Conservation (phyloP, 1,140 invertebrate genomes). For the Orchesella cincta region DNA sequence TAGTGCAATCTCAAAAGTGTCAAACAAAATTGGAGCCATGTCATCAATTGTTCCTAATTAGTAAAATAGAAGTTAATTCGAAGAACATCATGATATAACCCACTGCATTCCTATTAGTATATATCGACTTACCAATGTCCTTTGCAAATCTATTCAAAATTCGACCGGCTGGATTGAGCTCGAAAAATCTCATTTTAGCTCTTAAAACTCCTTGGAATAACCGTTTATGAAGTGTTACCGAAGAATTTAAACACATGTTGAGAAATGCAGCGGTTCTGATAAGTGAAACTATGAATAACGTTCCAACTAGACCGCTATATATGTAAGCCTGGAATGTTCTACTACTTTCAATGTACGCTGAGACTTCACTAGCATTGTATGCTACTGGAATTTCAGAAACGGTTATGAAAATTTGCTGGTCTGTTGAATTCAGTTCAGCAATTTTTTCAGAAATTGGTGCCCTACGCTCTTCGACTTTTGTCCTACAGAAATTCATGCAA, state of each 20-base stretch:
- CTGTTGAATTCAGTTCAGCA: neutral
- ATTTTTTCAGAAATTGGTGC: neutral
- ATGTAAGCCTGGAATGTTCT: conserved; percentile 22
- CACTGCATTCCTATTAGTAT: too few relatives aligned
- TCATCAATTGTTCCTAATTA: conserved; percentile 86
- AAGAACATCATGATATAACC: too few relatives aligned
- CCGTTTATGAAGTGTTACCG: conserved; percentile 73
- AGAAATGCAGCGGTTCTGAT: conserved; percentile 66
- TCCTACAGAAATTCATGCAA: neutral
- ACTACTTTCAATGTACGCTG: neutral
- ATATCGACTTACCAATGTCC: conserved; percentile 60
- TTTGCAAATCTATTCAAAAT: conserved; percentile 77
- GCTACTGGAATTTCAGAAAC: neutral
- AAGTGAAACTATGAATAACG: conserved; percentile 49
- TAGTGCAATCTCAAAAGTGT: conserved; percentile 76
- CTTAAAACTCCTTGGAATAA: conserved; percentile 76
- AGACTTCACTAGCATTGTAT: neutral
- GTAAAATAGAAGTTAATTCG: too few relatives aligned
- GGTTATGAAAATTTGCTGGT: neutral
- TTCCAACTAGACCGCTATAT: conserved; percentile 40
- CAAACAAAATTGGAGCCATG: conserved; percentile 75
- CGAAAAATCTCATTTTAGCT: conserved; percentile 79
- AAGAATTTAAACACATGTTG: conserved; percentile 75
- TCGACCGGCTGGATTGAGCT: conserved; percentile 73
- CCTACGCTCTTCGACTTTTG: neutral